Evolutionary conservation across 2,797 vertebrate genomes (phyloP).

Genomic region (Periophthalmus magnuspinnatus): DNA sequence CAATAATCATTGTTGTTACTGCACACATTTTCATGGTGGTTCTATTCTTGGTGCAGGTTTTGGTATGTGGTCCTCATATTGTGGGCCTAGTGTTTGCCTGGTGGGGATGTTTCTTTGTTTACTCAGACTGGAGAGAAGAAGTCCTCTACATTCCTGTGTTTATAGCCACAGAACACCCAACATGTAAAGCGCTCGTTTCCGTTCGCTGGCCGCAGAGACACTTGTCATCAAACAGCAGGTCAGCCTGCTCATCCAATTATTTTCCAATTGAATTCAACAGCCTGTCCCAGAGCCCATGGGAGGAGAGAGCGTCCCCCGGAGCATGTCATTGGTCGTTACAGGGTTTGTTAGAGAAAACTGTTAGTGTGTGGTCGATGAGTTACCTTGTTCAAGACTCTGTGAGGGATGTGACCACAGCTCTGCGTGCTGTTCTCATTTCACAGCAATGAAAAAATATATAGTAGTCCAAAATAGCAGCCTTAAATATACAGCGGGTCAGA

Average conservation of each 20-base stretch:
- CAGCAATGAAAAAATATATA: slow-evolving; percentile 68
- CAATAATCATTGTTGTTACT: neutral
- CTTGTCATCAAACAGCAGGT: slow-evolving; percentile 48
- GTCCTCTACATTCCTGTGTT: slow-evolving; percentile 57
- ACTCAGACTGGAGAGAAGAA: slow-evolving; percentile 41
- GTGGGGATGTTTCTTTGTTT: slow-evolving; percentile 53
- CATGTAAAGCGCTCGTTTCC: slow-evolving; percentile 39
- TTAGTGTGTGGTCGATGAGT: slow-evolving; percentile 46
- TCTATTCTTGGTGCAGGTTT: slow-evolving; percentile 8
- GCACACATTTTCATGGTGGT: neutral
- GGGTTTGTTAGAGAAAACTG: slow-evolving; percentile 53
- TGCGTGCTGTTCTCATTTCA: slow-evolving; percentile 63
- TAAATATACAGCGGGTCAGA: slow-evolving; percentile 73
- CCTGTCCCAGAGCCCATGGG: slow-evolving; percentile 10
- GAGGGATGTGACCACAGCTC: slow-evolving; percentile 51
- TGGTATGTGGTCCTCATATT: slow-evolving; percentile 29
- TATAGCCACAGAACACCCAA: slow-evolving; percentile 51
- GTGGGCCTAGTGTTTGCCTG: slow-evolving; percentile 23
- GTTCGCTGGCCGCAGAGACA: slow-evolving; percentile 21
- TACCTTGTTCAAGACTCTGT: slow-evolving; percentile 57
- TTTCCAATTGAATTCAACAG: slow-evolving; percentile 39
- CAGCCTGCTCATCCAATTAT: slow-evolving; percentile 35
- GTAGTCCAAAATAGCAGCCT: slow-evolving; percentile 72
- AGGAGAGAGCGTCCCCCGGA: slow-evolving; percentile 29
- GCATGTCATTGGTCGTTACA: slow-evolving; percentile 53